A percentile compares a stretch with the other conserved stretches of the same genome.
Conservation (phyloP, 1,140 invertebrate species). For the Ceratina australensis region DNA sequence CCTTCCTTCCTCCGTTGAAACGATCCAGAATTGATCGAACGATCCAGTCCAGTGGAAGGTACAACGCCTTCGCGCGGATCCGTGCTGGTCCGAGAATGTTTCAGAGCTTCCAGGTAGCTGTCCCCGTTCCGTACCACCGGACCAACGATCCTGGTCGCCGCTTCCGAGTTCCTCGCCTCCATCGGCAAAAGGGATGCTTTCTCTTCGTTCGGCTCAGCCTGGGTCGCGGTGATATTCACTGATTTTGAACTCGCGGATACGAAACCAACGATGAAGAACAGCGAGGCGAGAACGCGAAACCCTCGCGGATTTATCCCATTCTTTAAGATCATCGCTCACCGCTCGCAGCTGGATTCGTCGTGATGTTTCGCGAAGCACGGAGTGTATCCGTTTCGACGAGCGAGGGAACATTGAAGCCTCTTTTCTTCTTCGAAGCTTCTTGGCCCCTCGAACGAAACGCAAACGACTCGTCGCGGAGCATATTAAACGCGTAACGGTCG, state of each 20-base stretch:
- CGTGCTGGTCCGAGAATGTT: conserved; percentile 75
- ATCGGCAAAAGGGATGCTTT: too few species aligned
- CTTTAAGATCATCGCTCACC: neutral
- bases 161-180: neutral
- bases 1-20: conserved; percentile 67
- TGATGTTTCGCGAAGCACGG: neutral
- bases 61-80: conserved; percentile 64
- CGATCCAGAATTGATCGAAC: conserved; percentile 38
- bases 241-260: neutral
- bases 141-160: conserved; percentile 26
- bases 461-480: conserved; percentile 30
- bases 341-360: too few species aligned
- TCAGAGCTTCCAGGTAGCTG: conserved; percentile 77
- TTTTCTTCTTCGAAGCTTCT: too few species aligned
- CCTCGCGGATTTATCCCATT: neutral
- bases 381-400: neutral
- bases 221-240: neutral
- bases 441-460: conserved; percentile 47
- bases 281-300: neutral
- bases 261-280: neutral
- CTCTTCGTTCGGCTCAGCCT: neutral
- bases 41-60: conserved; percentile 21
- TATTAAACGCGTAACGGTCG: conserved; percentile 66
- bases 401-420: conserved; percentile 11
- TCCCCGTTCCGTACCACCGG: conserved; percentile 57